Percentiles rank a stretch among this genome's conserved stretches.
Evolutionary conservation across 2,797 vertebrate species (phyloP).

Genomic region (Sebastes itinus): DNA sequence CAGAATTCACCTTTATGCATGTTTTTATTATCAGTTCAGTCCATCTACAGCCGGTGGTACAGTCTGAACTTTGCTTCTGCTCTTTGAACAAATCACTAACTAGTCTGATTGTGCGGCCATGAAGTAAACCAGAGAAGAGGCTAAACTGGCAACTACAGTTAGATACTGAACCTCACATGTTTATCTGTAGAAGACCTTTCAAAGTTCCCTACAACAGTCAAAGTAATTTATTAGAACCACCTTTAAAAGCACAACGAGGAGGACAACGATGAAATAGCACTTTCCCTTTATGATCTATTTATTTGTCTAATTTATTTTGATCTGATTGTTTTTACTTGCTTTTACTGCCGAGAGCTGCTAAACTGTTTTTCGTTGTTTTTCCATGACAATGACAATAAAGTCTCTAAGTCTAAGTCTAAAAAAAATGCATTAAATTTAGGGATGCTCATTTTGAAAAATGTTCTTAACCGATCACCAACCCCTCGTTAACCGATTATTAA

Average conservation of each 20-base stretch:
- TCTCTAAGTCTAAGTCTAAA: too few species aligned
- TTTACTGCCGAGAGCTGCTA: too few species aligned
- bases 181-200: not conserved
- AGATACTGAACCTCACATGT: not conserved
- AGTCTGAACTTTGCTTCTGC: slow-evolving; percentile 9
- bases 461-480: too few species aligned
- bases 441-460: too few species aligned
- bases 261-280: too few species aligned
- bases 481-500: too few species aligned
- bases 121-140: not conserved
- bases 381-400: too few species aligned
- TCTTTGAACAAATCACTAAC: slow-evolving; percentile 11
- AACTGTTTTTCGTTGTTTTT: too few species aligned
- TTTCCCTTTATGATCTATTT: too few species aligned
- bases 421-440: too few species aligned
- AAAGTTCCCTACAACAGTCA: not conserved
- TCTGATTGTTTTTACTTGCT: too few species aligned
- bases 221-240: not conserved
- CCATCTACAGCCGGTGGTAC: slow-evolving; percentile 2
- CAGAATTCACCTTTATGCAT: not conserved
- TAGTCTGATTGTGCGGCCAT: not conserved
- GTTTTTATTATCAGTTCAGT: not conserved
- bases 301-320: too few species aligned
- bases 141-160: not conserved
- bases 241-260: not conserved